Conservation (phyloP, 2,113 vertebrate genomes). For the Athene cunicularia region DNA sequence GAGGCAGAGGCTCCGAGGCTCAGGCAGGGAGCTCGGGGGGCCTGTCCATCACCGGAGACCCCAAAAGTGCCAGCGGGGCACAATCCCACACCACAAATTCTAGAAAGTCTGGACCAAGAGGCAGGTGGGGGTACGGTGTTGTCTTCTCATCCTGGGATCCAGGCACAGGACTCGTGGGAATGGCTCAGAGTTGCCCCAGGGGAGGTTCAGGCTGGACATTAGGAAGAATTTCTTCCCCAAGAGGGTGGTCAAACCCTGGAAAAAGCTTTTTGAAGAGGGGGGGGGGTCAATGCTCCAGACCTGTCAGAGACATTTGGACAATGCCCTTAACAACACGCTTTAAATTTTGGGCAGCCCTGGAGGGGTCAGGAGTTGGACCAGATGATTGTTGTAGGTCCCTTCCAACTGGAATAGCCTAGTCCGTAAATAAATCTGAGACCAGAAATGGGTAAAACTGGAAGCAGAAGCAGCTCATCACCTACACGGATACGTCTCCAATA, state of each 20-base stretch:
- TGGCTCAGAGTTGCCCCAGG: background rate
- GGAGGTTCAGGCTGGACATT: background rate
- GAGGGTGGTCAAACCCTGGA: background rate
- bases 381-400: background rate
- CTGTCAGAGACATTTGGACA: background rate
- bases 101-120: background rate
- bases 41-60: background rate
- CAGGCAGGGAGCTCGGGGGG: accelerated
- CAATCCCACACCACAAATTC: background rate
- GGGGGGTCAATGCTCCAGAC: background rate
- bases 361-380: background rate
- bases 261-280: background rate
- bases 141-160: background rate
- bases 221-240: background rate
- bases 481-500: background rate
- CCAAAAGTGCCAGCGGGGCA: too few relatives aligned
- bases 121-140: background rate
- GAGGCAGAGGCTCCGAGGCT: background rate
- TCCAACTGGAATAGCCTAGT: background rate
- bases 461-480: background rate
- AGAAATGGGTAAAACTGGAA: background rate
- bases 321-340: background rate
- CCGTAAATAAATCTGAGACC: background rate
- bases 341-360: background rate
- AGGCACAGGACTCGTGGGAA: accelerated